Base-by-base conservation (phyloP, 2,888 invertebrate species). In the Fragum whitleyi region DNA sequence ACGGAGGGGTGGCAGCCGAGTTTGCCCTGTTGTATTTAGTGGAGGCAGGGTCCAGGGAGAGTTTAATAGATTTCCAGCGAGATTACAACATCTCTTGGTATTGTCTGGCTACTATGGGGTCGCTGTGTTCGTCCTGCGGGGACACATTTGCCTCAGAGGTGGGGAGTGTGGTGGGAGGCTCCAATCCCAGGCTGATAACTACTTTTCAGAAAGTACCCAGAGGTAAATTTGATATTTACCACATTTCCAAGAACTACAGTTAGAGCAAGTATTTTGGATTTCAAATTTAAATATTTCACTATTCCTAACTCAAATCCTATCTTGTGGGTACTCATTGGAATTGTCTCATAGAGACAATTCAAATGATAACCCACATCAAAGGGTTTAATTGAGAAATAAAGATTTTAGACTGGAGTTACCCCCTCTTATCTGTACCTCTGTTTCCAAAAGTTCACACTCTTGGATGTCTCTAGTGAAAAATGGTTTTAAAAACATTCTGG, bases 111-210 rank as follows among this genome's bases (percentile, higher is more conserved):
- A 95, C 97, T 71, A 94, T 97, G 87, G 96, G 96, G 88, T 95
- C 97, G 0, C 95, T 97, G 90, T 96, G 97, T 19, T 97, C 97
- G 91, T 96, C 96, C 88, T 97, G 96, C 92, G 98, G 97, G 0
- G 98, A 98, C 91, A 98, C 98, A 0, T 97, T 97, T 96, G 97
- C 98, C 67, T 97, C 97, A 51, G 98, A 98, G 94, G 93, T 98
- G 23, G 98, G 97, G 1, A 95, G 96, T 42, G 97, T 97, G 0
- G 92, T 97, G 26, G 95, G 96, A 7, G 94, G 28, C 7, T 79
- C 94, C 32, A 95, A 96, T 82, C 97, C 97, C 5, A 95, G 96
- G 85, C 95, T 98, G 6, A 96, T 98, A 39, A 97, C 97, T 14
- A 95, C 96, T 23, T 95, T 96, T 85, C 95, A 95, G 87, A 95